Evolutionary conservation across 2,113 vertebrate genomes (phyloP).

Genomic region (Phycodurus eques): DNA sequence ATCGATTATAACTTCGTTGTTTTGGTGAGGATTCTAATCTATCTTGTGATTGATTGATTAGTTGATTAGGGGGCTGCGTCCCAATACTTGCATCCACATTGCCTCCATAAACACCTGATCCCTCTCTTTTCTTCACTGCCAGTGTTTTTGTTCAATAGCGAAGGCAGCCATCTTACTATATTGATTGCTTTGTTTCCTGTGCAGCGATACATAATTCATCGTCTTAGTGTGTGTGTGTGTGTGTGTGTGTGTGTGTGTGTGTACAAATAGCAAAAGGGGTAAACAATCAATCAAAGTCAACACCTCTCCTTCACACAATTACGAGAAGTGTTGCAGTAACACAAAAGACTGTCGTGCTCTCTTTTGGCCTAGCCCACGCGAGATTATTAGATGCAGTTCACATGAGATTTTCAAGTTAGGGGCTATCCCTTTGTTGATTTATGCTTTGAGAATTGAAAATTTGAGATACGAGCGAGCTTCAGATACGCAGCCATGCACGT

Average conservation of each 20-base stretch:
- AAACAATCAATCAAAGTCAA: constrained; percentile 48
- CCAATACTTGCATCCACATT: neutral
- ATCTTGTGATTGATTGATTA: constrained; percentile 34
- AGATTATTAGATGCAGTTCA: neutral
- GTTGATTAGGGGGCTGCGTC: constrained; percentile 8
- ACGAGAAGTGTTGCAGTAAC: constrained; percentile 18
- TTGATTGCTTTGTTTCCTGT: constrained; percentile 49
- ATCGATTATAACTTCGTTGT: neutral
- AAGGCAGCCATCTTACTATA: constrained; percentile 37
- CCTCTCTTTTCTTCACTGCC: neutral
- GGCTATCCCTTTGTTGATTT: too few species aligned
- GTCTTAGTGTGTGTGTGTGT: neutral
- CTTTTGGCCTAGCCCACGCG: neutral
- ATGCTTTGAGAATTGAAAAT: constrained; percentile 6
- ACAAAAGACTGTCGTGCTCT: constrained; percentile 14
- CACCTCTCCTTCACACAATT: constrained; percentile 24
- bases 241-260: constrained; percentile 3
- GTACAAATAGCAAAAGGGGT: constrained; percentile 1
- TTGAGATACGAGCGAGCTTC: too few species aligned
- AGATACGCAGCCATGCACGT: too few species aligned
- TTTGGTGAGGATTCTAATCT: neutral
- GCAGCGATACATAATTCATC: constrained; percentile 43
- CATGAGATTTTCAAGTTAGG: too few species aligned
- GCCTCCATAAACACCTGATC: constrained; percentile 6
- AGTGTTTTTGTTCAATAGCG: constrained; percentile 32